Evolutionary conservation across 2,113 vertebrate species (phyloP).

Genomic region (Caranx melampygus): DNA sequence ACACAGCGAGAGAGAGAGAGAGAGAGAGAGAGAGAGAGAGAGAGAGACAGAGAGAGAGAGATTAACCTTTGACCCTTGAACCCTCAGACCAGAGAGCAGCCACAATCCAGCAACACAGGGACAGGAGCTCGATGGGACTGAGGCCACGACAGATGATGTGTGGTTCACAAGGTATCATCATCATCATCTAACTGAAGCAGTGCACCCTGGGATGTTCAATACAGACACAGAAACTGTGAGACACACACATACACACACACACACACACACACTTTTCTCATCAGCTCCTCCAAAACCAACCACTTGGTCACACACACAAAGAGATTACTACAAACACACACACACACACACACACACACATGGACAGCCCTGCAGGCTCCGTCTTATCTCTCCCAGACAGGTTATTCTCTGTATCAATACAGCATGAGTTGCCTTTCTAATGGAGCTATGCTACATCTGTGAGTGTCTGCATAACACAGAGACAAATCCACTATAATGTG

Average conservation of each 20-base stretch:
- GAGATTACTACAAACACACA: slow-evolving; percentile 3
- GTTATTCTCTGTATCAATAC: slow-evolving; percentile 58
- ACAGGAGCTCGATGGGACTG: not conserved
- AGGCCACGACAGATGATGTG: not conserved
- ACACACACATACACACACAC: slow-evolving; percentile 9
- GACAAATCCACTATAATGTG: slow-evolving; percentile 36
- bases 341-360: slow-evolving; percentile 2
- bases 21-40: too few species aligned
- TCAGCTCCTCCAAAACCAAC: slow-evolving; percentile 12
- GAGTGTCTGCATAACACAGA: slow-evolving; percentile 27
- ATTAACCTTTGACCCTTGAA: slow-evolving; percentile 39
- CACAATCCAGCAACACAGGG: not conserved
- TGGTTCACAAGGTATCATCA: not conserved
- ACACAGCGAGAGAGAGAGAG: not conserved
- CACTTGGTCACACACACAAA: slow-evolving; percentile 14
- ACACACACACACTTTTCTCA: slow-evolving; percentile 1
- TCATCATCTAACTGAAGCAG: slow-evolving; percentile 15
- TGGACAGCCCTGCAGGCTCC: slow-evolving; percentile 26
- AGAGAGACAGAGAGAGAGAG: not conserved
- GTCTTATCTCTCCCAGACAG: slow-evolving; percentile 59
- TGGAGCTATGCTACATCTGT: slow-evolving; percentile 30
- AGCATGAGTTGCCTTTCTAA: slow-evolving; percentile 51
- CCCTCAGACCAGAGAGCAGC: slow-evolving; percentile 31
- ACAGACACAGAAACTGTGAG: not conserved
- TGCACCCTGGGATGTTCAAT: slow-evolving; percentile 13